Base-by-base conservation (phyloP, 2,113 vertebrate species). In the Syrmaticus mikado region DNA sequence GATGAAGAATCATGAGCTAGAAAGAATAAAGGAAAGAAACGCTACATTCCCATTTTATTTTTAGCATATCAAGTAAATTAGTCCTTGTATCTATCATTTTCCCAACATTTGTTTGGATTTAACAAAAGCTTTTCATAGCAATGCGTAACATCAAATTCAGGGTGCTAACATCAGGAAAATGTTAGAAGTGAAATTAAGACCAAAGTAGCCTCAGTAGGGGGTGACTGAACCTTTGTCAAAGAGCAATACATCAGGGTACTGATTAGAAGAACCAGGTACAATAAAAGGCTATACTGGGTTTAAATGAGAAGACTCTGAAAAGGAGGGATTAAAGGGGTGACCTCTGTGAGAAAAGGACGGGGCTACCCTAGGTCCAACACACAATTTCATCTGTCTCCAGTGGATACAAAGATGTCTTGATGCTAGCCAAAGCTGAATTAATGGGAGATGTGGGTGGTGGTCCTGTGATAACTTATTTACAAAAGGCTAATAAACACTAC, bases 371-470 rank as follows among this genome's bases (percentile, higher is more conserved):
- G 43, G 46, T 13, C 38, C 60, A 45, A n/a, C 11, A 50, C 19
- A 64, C 4, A 50, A 15, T 2, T 90, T 41, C 61, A 71, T 20
- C 11, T 7, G 3, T 10, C 43, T 68, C 12, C 41, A 32, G 13
- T 0, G 53, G 25, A 25, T 10, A 25, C 38, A 20, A 53, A 53
- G 52, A 27, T 53, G 52, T 28, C 52, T 17, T 16, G 8, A 19
- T n/a, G 52, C 46, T 48, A 40, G 38, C 36, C 25, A 68, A 5
- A 50, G 48, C 18, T 79, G 25, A 60, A 43, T 36, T 10, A 32
- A 53, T 66, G 41, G 67, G 61, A 12, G 10, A 71, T 53, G 22
- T 1, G 2, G 27, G 4, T 10, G 4, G 3, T 7, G 25, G 1
- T 14, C 16, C 19, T 38, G 25, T 55, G 40, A 91, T 74, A 77